These are phyloP conservation scores for Mizuhopecten yessoensis DNA, from an alignment of 1,140 invertebrate genomes.

Conservation along the genomic window DNA sequence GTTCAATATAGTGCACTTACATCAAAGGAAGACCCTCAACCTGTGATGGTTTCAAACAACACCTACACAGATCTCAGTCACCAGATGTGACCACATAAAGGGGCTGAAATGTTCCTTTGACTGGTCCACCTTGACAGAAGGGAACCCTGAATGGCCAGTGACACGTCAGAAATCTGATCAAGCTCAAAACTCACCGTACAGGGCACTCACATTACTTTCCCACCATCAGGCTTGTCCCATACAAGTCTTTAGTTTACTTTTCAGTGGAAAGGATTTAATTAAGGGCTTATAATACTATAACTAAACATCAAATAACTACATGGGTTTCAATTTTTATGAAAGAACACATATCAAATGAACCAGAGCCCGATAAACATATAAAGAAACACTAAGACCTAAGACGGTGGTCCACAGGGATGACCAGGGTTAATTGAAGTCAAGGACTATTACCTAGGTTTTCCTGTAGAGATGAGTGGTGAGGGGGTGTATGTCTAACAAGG, in stretches of 20 bases:
- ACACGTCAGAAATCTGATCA: constrained; percentile 14
- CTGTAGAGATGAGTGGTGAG: background rate
- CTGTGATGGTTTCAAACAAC: background rate
- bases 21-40: background rate
- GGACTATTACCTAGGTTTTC: background rate
- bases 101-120: background rate
- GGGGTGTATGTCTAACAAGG: background rate
- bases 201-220: background rate
- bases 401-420: background rate
- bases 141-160: background rate
- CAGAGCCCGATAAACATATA: too few species aligned
- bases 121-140: background rate
- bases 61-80: too few species aligned
- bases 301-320: background rate
- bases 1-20: background rate
- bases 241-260: background rate
- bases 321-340: background rate
- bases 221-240: background rate
- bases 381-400: too few species aligned
- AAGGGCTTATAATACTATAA: background rate
- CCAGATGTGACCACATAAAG: constrained; percentile 22
- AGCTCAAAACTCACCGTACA: background rate
- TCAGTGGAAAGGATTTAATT: constrained; percentile 4
- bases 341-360: background rate
- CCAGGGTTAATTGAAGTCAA: background rate